A percentile compares a stretch with the other conserved stretches of the same genome.
These are phyloP conservation scores for Drosophila bocqueti DNA, from an alignment of 1,140 invertebrate genomes.

Conservation along the genomic window DNA sequence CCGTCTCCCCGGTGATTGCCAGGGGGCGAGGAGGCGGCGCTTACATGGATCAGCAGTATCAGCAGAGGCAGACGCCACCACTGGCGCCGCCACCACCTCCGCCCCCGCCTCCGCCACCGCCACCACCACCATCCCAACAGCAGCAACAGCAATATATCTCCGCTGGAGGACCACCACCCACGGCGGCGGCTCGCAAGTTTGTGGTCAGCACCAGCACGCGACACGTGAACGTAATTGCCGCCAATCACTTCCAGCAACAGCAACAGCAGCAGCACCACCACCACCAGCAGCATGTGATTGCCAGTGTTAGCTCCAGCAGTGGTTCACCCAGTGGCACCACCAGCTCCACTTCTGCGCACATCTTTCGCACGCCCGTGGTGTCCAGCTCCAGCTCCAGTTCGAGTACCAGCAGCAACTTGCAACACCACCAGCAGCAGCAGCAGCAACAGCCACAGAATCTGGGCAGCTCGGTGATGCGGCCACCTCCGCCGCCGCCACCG, in stretches of 20 bases:
- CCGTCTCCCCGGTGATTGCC: conserved; percentile 66
- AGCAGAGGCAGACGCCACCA: conserved; percentile 66
- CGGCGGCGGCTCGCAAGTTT: conserved; percentile 75
- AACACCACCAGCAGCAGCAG: conserved; percentile 49
- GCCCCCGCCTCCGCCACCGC: conserved; percentile 44
- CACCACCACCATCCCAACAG: conserved; percentile 38
- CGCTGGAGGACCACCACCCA: conserved; percentile 36
- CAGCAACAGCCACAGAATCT: conserved; percentile 35
- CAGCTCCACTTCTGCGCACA: conserved; percentile 49
- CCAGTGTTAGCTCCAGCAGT: conserved; percentile 62
- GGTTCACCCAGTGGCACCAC: conserved; percentile 36
- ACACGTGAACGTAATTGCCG: conserved; percentile 73
- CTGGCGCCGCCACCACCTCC: conserved; percentile 52
- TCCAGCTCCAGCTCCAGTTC: conserved; percentile 73
- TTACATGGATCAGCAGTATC: conserved; percentile 62
- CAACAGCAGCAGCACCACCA: conserved; percentile 47
- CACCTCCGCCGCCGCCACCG: conserved; percentile 87
- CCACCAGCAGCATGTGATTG: conserved; percentile 59
- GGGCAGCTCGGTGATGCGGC: conserved; percentile 86
- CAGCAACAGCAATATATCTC: conserved; percentile 47
- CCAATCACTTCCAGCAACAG: conserved; percentile 72
- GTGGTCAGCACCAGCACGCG: conserved; percentile 76
- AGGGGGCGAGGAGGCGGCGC: conserved; percentile 37
- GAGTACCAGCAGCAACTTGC: conserved; percentile 33
- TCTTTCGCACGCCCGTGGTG: conserved; percentile 83